Evolutionary conservation across 2,888 invertebrate species (phyloP), one percentile per base, ranked within the genome.

Genomic region (Gerris lacustris): DNA sequence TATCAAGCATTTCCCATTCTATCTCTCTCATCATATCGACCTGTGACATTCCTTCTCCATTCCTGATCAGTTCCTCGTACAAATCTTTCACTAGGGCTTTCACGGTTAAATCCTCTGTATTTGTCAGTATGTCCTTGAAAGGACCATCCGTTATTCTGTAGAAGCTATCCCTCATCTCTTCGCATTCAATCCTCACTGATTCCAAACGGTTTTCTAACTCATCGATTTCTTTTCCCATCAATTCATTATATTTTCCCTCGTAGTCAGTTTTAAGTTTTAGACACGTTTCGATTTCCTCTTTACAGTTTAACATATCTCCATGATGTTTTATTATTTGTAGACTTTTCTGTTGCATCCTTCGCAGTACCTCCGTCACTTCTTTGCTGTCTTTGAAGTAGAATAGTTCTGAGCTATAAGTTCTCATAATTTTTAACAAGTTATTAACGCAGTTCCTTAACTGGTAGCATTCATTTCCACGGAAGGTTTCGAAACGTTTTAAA

Each of bases 1-100:
- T 64, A 9, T 64, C 64, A 7, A 64, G 17, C 31, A 64, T 64
- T 64, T 64, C n/a, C 64, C 64, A 64, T 17, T 64, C 64, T 7
- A 64, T 64, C 17, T 18, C 31, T 9, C 17, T 31, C 18, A 64
- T n/a, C 64, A 64, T 64, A 9, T 64, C 31, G 7, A 64, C 9
- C 7, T n/a, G 18, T 9, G 7, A 9, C 31, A 64, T 18, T 64
- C 64, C 64, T 31, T 64, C 31, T 7, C 18, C 9, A 18, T 31
- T 64, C 7, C 64, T 5, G 17, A 64, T 64, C 31, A 64, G 31
- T 64, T 64, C 64, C 31, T 64, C 64, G 31, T 64, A 64, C 18
- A 31, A n/a, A 64, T 64, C 18, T n/a, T 31, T 18, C 9, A 64
- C 64, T 7, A 64, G 17, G 18, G 64, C 64, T 31, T 18, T 31